These are phyloP conservation scores for Charina bottae DNA, from an alignment of 2,113 vertebrate genomes.

Conservation along the genomic window DNA sequence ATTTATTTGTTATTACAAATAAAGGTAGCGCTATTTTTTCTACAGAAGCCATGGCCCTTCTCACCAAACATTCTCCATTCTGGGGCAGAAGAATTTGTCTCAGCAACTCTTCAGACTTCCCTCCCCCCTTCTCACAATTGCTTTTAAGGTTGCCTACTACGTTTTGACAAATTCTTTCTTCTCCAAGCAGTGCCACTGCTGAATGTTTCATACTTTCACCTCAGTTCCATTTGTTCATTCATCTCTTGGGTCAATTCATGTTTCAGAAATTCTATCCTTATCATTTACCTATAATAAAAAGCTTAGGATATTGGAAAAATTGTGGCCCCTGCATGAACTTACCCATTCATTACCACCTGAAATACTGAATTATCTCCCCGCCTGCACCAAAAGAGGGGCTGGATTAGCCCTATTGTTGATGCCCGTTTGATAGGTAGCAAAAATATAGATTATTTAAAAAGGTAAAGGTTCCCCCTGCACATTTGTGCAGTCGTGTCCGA, in stretches of 20 bases:
- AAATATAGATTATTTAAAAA: neutral
- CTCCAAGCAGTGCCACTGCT: neutral
- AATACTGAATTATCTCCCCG: neutral
- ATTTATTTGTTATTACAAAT: neutral
- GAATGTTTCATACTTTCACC: neutral
- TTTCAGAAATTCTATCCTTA: neutral
- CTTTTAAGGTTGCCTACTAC: neutral
- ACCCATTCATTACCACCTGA: neutral
- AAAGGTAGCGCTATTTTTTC: neutral
- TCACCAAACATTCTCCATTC: neutral
- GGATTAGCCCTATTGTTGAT: neutral
- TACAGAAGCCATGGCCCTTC: neutral
- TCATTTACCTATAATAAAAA: neutral
- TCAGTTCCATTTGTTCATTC: neutral
- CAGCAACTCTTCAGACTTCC: neutral
- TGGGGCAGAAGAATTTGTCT: neutral
- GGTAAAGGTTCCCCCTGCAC: too few relatives aligned
- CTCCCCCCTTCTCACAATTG: neutral
- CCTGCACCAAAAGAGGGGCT: neutral
- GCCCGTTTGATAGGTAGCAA: neutral
- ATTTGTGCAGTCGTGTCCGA: too few relatives aligned
- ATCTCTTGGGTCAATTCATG: neutral
- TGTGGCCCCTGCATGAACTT: neutral
- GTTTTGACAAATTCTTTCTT: neutral
- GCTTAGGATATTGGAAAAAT: neutral